These are phyloP conservation scores for Phanerotoma sp. DNA, from an alignment of 2,888 invertebrate genomes.

Conservation along the genomic window DNA sequence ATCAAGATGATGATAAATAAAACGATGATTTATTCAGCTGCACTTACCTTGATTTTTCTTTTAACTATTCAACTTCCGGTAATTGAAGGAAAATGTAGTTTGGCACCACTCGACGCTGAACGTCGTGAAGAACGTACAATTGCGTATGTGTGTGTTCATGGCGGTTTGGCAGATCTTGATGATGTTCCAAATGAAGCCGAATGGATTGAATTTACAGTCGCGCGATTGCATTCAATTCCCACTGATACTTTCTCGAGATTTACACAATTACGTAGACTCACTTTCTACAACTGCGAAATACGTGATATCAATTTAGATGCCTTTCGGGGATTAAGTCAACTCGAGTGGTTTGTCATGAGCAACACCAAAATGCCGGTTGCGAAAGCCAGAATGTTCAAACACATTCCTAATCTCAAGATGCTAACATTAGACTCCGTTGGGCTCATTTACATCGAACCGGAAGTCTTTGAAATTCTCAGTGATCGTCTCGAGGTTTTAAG, in stretches of 20 bases:
- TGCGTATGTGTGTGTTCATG: slow-evolving; percentile 45
- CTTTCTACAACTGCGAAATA: slow-evolving; percentile 46
- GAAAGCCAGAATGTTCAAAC: slow-evolving; percentile 35
- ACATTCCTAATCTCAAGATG: slow-evolving; percentile 34
- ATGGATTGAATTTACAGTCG: slow-evolving; percentile 49
- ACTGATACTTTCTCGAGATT: slow-evolving; percentile 40
- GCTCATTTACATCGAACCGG: slow-evolving; percentile 40
- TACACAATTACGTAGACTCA: slow-evolving; percentile 34
- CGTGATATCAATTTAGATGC: slow-evolving; percentile 35
- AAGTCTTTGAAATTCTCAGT: slow-evolving; percentile 34
- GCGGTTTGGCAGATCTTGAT: slow-evolving; percentile 35
- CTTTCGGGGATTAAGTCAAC: slow-evolving; percentile 38
- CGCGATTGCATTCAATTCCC: slow-evolving; percentile 37
- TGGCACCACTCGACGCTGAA: slow-evolving; percentile 34
- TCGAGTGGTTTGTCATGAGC: slow-evolving; percentile 44
- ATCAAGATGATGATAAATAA: background rate
- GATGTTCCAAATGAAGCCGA: slow-evolving; percentile 39
- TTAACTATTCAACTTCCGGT: slow-evolving; percentile 7
- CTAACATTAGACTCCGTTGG: slow-evolving; percentile 39
- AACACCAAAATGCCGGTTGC: slow-evolving; percentile 38
- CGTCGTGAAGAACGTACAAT: slow-evolving; percentile 31
- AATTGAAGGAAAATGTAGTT: slow-evolving; percentile 39
- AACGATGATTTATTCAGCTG: slow-evolving; percentile 6
- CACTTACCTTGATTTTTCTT: slow-evolving; percentile 7
- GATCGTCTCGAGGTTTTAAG: slow-evolving; percentile 39